These are phyloP conservation scores for Pachydiplax longipennis DNA, from an alignment of 2,888 invertebrate species.

Conservation along the genomic window DNA sequence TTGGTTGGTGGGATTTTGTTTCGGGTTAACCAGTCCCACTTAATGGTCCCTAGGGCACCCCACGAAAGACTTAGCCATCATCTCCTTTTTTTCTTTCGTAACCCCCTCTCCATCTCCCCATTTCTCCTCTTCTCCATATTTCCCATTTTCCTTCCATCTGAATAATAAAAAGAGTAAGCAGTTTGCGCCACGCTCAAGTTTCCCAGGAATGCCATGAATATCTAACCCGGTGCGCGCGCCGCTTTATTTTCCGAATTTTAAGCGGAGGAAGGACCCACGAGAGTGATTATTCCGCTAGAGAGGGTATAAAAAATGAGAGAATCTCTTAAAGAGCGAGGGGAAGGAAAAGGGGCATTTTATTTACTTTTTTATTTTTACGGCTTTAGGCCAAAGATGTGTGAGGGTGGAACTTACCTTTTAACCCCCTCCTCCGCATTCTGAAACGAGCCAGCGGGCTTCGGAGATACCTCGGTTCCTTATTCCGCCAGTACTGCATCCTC, in stretches of 20 bases:
- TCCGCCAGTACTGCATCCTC: background rate
- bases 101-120: background rate
- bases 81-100: background rate
- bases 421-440: background rate
- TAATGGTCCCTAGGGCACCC: slow-evolving; percentile 30
- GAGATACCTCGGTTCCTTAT: background rate
- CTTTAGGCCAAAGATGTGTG: background rate
- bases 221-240: slow-evolving; percentile 39
- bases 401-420: background rate
- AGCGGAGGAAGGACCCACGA: slow-evolving; percentile 5
- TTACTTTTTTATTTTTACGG: background rate
- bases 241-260: slow-evolving; percentile 26
- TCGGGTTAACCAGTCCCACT: background rate
- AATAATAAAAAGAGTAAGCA: slow-evolving; percentile 29
- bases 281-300: background rate
- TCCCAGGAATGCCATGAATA: slow-evolving; percentile 40
- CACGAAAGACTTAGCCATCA: background rate
- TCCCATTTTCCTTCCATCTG: background rate
- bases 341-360: background rate
- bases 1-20: background rate
- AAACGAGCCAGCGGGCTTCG: background rate
- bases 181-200: slow-evolving; percentile 35
- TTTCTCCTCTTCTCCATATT: slow-evolving; percentile 6
- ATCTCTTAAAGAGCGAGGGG: background rate
- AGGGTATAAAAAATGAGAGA: background rate